phyloP scores from a whole-genome alignment of 2,888 invertebrate species.

The Coelogynopora nodosa region DNA sequence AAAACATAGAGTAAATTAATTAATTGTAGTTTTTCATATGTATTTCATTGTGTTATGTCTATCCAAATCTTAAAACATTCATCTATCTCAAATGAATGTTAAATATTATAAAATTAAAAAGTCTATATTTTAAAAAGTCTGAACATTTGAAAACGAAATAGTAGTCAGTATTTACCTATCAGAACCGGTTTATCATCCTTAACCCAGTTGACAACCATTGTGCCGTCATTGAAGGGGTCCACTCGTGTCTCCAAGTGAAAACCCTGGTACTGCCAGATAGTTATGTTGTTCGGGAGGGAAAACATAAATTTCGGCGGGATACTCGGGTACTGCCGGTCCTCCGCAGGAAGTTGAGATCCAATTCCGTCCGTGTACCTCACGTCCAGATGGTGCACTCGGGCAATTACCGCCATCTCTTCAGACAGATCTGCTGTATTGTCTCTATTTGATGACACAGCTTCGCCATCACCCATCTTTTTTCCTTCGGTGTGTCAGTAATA shows the following conservation, averaged over 20 bases:
- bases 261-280: slow-evolving; percentile 70
- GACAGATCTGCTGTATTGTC: no score
- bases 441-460: no score
- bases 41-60: background rate
- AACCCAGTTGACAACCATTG: slow-evolving; percentile 63
- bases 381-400: background rate
- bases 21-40: background rate
- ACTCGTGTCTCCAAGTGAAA: slow-evolving; percentile 92
- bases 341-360: background rate
- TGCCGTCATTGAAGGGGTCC: slow-evolving; percentile 86
- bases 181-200: background rate
- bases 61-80: background rate
- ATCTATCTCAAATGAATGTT: background rate
- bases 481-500: no score
- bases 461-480: no score
- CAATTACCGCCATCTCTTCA: background rate
- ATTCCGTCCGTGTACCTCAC: background rate
- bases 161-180: background rate
- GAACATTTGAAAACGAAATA: no score
- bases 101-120: background rate
- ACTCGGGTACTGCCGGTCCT: background rate
- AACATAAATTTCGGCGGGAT: background rate
- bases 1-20: background rate
- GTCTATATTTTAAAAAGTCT: background rate
- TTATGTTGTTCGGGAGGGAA: background rate